Evolutionary conservation across 2,888 invertebrate species (phyloP).

Genomic region (Eristalinus sepulchralis): DNA sequence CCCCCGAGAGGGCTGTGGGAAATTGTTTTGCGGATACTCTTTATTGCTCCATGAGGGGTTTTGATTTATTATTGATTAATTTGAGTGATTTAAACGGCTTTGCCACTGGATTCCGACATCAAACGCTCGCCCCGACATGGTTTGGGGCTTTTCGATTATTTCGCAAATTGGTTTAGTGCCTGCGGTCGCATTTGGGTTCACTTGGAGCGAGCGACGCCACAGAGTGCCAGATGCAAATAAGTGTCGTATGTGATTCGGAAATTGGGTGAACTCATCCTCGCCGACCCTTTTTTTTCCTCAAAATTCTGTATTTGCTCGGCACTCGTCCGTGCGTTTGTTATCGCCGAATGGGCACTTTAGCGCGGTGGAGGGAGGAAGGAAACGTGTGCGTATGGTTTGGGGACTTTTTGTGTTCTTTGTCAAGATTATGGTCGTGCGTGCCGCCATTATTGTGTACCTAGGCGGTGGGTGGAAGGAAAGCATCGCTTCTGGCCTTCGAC

Average conservation of each 20-base stretch:
- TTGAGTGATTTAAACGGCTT: conserved; percentile 58
- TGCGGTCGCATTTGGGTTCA: background rate
- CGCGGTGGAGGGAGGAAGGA: background rate
- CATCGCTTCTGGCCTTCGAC: conserved; percentile 6
- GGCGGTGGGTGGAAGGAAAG: conserved; percentile 8
- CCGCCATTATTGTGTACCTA: conserved; percentile 37
- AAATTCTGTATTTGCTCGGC: conserved; percentile 20
- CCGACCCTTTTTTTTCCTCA: conserved; percentile 1
- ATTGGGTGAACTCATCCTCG: conserved; percentile 12
- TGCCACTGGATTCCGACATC: conserved; percentile 26
- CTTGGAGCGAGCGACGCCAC: background rate
- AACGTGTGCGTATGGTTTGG: no score
- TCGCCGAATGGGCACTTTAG: background rate
- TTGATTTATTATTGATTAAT: conserved; percentile 66
- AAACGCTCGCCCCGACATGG: conserved; percentile 22
- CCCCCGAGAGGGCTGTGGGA: conserved; percentile 44
- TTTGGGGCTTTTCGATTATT: conserved; percentile 9
- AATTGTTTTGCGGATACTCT: conserved; percentile 52
- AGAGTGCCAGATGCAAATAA: conserved; percentile 2
- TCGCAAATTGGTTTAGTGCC: background rate
- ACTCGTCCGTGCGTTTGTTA: conserved; percentile 49
- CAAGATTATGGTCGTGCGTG: conserved; percentile 57
- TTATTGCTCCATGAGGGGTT: conserved; percentile 54
- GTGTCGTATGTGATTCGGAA: conserved; percentile 17
- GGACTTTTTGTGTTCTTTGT: conserved; percentile 26